Base-by-base conservation (phyloP, 2,113 vertebrate species). In the Todiramphus saurophagus region DNA sequence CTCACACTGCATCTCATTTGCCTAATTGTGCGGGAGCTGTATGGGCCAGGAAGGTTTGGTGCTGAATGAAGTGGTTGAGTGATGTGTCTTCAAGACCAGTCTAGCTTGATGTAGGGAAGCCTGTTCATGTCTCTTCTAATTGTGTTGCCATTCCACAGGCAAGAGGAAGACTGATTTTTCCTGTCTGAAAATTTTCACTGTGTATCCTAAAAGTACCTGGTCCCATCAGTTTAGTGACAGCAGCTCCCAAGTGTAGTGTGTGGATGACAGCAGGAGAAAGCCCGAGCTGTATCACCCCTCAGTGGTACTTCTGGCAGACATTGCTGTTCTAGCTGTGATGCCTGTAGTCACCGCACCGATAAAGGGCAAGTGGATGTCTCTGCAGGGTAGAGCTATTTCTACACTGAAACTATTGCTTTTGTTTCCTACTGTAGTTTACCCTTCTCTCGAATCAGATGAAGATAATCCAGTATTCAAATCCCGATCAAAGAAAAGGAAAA, bases 381-480 rank as follows among this genome's bases (percentile, higher is more conserved):
- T 48, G 55, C 56, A 87, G 62, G 31, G 12, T 3, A 46, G 16
- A 68, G 43, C 39, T 72, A 39, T 78, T 75, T 62, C 62, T 73
- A 25, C 64, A 66, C 81, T 96, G 87, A 91, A 84, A 62, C 66
- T 43, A 10, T 28, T 66, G 79, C 70, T 70, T 94, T 92, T 89
- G 70, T 92, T 94, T 86, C 44, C 76, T 91, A 15, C 70, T 82
- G 60, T 66, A 99, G 99, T 99, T 96, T 99, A 99, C 94, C 99
- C 99, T 16, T 99, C 99, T 23, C 96, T 99, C 62, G 99, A 99
- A 97, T 99, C 99, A 16, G 99, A 99, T 8, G 99, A 99, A 96
- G 99, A 99, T 97, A 99, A 99, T 97, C 99, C 99, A 10, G 98
- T 99, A 48, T 99, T 99, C 98, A 99, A 99, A 97, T 99, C 99